A percentile compares a stretch with the other conserved stretches of the same genome.
phyloP scores from a whole-genome alignment of 2,888 invertebrate species.

The Volucella inanis region DNA sequence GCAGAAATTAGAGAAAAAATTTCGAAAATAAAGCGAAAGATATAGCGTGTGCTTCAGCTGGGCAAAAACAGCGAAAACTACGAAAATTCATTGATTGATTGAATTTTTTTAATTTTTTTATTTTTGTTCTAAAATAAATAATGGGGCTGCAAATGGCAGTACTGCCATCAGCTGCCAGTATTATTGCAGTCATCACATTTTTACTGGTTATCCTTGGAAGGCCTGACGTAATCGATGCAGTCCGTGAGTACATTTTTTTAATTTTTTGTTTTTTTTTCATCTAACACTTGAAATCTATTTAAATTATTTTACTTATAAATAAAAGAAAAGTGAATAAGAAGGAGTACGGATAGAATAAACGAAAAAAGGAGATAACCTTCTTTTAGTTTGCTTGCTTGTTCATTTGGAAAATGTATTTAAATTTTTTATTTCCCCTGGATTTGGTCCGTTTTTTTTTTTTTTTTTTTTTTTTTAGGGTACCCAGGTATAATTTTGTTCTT shows the following conservation, averaged over 20 bases:
- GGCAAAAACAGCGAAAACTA: constrained; percentile 26
- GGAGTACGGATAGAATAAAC: neutral
- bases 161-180: constrained; percentile 81
- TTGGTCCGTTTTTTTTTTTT: constrained; percentile 15
- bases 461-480: neutral
- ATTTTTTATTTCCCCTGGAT: constrained; percentile 33
- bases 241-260: constrained; percentile 81
- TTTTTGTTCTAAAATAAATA: constrained; percentile 77
- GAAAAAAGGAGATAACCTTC: neutral
- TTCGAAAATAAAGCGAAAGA: neutral
- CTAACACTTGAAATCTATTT: constrained; percentile 4
- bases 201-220: constrained; percentile 80
- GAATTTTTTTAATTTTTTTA: constrained; percentile 21
- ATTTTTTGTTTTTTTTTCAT: constrained; percentile 18
- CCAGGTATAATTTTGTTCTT: constrained; percentile 3
- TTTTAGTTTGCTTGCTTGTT: constrained; percentile 61
- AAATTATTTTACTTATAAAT: constrained; percentile 19
- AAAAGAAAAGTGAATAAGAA: neutral
- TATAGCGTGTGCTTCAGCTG: constrained; percentile 28
- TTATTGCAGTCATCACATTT: constrained; percentile 81
- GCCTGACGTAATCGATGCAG: constrained; percentile 81
- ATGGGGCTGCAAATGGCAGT: constrained; percentile 83
- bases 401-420: constrained; percentile 61
- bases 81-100: constrained; percentile 32
- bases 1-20: constrained; percentile 25